Conservation (phyloP, 2,113 vertebrate species). For the Platysteira castanea region DNA sequence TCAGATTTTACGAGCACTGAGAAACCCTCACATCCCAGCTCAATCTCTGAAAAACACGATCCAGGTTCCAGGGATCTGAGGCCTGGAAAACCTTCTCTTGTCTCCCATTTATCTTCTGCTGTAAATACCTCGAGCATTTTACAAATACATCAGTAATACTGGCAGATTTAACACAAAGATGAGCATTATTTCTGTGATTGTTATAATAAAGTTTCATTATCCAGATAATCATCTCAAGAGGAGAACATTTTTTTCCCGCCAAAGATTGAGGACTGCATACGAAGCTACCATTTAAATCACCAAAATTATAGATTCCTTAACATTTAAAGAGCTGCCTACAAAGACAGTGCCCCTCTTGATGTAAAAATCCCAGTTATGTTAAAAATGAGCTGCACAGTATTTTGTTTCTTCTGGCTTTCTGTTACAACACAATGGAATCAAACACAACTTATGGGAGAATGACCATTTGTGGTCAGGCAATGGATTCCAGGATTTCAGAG, state of each 20-base stretch:
- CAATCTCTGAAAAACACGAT: rapidly evolving
- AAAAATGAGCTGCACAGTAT: slow-evolving; percentile 54
- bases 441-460: slow-evolving; percentile 68
- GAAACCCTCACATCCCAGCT: background rate
- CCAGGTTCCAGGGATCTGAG: background rate
- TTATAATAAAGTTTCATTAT: background rate
- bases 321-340: slow-evolving; percentile 15
- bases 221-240: background rate
- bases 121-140: background rate
- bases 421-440: slow-evolving; percentile 63
- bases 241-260: background rate
- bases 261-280: background rate
- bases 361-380: slow-evolving; percentile 58
- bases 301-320: background rate
- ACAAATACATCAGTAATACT: rapidly evolving
- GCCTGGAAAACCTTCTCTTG: background rate
- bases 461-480: slow-evolving; percentile 74
- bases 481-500: slow-evolving; percentile 51
- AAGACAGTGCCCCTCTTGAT: slow-evolving; percentile 41
- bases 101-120: background rate
- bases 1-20: background rate
- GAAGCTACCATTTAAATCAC: background rate
- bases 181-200: background rate
- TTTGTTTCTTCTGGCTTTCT: slow-evolving; percentile 57
- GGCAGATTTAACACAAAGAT: background rate